Base-by-base conservation (phyloP, 37 sponge, comb jelly and placozoan genomes). In the Chondrosia reniformis region DNA sequence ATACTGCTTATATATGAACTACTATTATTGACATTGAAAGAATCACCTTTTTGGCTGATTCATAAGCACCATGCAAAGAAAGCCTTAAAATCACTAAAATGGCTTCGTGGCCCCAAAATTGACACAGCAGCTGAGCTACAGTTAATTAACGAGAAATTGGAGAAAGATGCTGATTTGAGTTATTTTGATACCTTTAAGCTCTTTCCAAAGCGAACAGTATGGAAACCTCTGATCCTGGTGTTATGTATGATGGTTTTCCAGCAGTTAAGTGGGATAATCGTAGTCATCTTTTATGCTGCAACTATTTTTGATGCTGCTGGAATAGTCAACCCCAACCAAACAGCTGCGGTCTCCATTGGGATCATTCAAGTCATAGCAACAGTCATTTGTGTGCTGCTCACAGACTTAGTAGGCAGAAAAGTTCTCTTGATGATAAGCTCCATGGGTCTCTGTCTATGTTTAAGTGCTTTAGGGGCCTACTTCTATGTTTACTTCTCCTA, bases 1-100 rank as follows among this genome's bases (percentile, higher is more conserved):
- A 0, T 96, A 0, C 57, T 83, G 8, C 13, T 78, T 7, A 0
- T 89, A 33, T 84, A 89, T 58, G 90, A 66, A 34, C 17, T 90
- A 1, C 31, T 84, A 1, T 75, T 87, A 45, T 79, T 93, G 12
- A 80, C 76, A 61, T 62, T 87, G 17, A 77, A 74, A 19, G 94
- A 96, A 31, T 85, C 91, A 27, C 96, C 96, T 12, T 41, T 76
- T 19, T 92, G 91, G 91, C 77, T 93, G 40, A 63, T 90, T 8
- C 33, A 19, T 3, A 52, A 87, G 1, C n/a, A 55, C 22, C 36
- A 54, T 12, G 41, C 15, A 2, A 24, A 64, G 9, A 39, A 24
- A 46, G 85, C 78, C 0, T 17, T 27, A 9, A 55, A 31, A 10
- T 37, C 74, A 5, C 81, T 89, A 2, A 32, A 8, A 19, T 76